phyloP scores from a whole-genome alignment of 1,140 invertebrate genomes.

The Eulimnadia texana region DNA sequence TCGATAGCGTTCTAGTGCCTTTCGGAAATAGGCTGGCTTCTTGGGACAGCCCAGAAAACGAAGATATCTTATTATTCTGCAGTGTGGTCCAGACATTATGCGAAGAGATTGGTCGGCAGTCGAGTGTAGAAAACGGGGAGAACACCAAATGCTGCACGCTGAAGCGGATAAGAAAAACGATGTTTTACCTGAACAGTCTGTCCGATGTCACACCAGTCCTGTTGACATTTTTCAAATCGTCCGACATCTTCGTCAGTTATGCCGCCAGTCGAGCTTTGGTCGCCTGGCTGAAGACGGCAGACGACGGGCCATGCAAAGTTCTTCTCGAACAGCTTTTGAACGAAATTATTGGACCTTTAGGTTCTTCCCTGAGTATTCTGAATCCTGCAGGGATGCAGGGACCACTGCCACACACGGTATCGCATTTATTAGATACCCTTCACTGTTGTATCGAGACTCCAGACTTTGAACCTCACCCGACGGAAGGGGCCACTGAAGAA shows the following conservation, averaged over 20 bases:
- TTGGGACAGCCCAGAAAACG: neutral
- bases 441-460: slow-evolving; percentile 55
- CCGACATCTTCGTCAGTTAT: slow-evolving; percentile 64
- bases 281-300: slow-evolving; percentile 65
- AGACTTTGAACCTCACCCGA: slow-evolving; percentile 9
- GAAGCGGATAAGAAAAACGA: slow-evolving; percentile 56
- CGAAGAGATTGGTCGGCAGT: slow-evolving; percentile 69
- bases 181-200: slow-evolving; percentile 52
- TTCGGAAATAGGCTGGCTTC: slow-evolving; percentile 1
- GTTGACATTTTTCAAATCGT: slow-evolving; percentile 55
- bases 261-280: slow-evolving; percentile 59
- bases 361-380: slow-evolving; percentile 26
- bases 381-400: slow-evolving; percentile 14
- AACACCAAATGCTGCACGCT: slow-evolving; percentile 42
- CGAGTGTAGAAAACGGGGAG: slow-evolving; percentile 60
- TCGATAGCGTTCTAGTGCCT: neutral
- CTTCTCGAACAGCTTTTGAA: slow-evolving; percentile 53
- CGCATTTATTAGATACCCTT: slow-evolving; percentile 67
- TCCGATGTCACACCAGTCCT: slow-evolving; percentile 61
- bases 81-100: slow-evolving; percentile 59
- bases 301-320: slow-evolving; percentile 55
- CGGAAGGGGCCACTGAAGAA: slow-evolving; percentile 7
- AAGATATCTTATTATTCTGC: slow-evolving; percentile 11
- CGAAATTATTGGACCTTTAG: slow-evolving; percentile 36
- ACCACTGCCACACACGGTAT: slow-evolving; percentile 45